These are phyloP conservation scores for Paralvinella palmiformis DNA, from an alignment of 1,140 invertebrate genomes.

Conservation along the genomic window DNA sequence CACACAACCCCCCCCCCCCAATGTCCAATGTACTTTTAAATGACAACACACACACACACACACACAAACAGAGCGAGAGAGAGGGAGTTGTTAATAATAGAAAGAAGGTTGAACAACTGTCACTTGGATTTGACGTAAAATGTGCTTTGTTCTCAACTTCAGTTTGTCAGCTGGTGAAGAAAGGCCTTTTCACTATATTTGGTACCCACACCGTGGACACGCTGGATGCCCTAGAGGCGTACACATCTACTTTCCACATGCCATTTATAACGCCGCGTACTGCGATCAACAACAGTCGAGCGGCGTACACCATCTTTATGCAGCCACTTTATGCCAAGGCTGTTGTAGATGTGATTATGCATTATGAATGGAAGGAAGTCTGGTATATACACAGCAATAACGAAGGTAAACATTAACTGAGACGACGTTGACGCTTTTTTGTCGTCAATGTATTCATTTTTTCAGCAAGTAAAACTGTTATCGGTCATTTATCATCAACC, in stretches of 20 bases:
- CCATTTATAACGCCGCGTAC: slow-evolving; percentile 68
- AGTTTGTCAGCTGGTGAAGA: slow-evolving; percentile 87
- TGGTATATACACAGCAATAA: slow-evolving; percentile 93
- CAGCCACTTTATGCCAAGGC: slow-evolving; percentile 85
- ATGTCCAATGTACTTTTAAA: no score
- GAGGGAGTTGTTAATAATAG: no score
- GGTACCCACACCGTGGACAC: slow-evolving; percentile 84
- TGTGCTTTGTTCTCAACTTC: no score
- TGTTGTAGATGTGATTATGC: slow-evolving; percentile 81
- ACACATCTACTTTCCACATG: slow-evolving; percentile 92
- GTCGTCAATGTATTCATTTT: no score
- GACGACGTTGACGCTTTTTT: background rate
- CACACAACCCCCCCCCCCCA: no score
- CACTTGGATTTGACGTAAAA: no score
- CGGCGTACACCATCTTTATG: slow-evolving; percentile 53
- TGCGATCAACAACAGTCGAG: slow-evolving; percentile 8
- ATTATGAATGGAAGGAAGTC: slow-evolving; percentile 86
- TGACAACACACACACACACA: no score
- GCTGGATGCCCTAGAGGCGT: slow-evolving; percentile 87
- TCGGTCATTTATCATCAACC: no score
- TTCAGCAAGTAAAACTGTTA: no score
- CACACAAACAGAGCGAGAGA: no score
- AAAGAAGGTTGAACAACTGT: no score
- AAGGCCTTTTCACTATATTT: slow-evolving; percentile 83
- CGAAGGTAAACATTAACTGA: slow-evolving; percentile 66